Evolutionary conservation across 1,140 invertebrate species (phyloP), one percentile per base, ranked within the genome.

Genomic region (Trissolcus basalis): DNA sequence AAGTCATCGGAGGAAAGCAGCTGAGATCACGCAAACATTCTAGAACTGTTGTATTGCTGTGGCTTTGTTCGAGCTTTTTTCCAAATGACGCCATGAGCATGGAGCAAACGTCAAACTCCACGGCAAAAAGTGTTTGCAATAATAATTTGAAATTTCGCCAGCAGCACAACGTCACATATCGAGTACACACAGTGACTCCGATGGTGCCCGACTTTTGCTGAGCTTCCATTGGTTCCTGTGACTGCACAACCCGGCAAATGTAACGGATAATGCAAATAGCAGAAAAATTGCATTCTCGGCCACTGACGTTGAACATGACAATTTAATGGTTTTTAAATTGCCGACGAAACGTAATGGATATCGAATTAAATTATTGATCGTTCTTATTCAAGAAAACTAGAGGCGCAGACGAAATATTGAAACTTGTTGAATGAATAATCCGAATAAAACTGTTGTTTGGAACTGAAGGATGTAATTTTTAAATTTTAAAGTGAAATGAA

Each of bases 61-160:
- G 19, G 54, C 59, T 63, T 50, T 68, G 36, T 58, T 45, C 2
- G n/a, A 39, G 51, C 10, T 55, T 54, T 12, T 44, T 8, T 14
- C 7, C 45, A 59, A 59, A 64, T 63, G 56, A 49, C 51, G 63
- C 63, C 51, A 10, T 35, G 27, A 41, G 61, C 44, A 12, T 15
- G 1, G 19, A 19, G 50, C 53, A 39, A 60, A 60, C 39, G 56
- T 60, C 59, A 47, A 59, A 59, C 69, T 68, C 27, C 9, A 14
- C 11, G 54, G 49, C 59, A 54, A 60, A 59, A 69, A 65, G 33
- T 69, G 65, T 69, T 76, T 76, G 72, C 65, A 59, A 76, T 76
- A 64, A 69, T 69, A 69, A 75, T 64, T 69, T 45, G 65, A 44
- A 64, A n/a, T 76, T 59, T 64, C 35, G 59, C 43, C 48, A 53